phyloP scores from a whole-genome alignment of 2,797 vertebrate species.

The Tapirus indicus region DNA sequence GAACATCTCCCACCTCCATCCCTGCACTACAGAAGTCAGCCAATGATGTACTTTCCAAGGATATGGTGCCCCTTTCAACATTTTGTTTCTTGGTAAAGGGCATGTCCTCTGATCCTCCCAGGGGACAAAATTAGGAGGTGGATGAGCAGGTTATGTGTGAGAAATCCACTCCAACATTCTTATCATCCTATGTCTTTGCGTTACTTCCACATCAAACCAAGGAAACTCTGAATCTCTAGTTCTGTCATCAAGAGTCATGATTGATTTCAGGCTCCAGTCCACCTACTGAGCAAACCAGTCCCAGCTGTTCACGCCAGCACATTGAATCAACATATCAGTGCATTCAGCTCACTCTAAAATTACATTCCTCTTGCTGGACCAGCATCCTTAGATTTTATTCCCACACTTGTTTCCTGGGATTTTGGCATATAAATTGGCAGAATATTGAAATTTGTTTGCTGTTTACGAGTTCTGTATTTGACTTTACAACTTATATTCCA shows the following conservation, averaged over 20 bases:
- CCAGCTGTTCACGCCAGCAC: background rate
- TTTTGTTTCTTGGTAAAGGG: background rate
- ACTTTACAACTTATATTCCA: background rate
- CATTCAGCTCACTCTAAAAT: background rate
- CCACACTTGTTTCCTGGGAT: background rate
- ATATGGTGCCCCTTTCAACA: background rate
- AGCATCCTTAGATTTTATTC: background rate
- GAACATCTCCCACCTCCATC: background rate
- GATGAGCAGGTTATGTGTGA: background rate
- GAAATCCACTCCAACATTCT: background rate
- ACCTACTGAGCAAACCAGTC: background rate
- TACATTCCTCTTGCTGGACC: background rate
- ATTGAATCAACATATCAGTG: background rate
- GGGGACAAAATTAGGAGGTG: background rate
- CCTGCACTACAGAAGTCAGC: background rate
- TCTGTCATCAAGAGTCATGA: background rate
- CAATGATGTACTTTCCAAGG: background rate
- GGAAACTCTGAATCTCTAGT: background rate
- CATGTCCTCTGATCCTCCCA: background rate
- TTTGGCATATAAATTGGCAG: slow-evolving; percentile 13
- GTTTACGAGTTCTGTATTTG: background rate
- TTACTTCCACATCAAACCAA: background rate
- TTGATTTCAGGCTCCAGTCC: background rate
- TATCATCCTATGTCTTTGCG: background rate
- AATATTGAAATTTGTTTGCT: background rate